phyloP scores from a whole-genome alignment of 2,888 invertebrate genomes.

The Agrochola macilenta region DNA sequence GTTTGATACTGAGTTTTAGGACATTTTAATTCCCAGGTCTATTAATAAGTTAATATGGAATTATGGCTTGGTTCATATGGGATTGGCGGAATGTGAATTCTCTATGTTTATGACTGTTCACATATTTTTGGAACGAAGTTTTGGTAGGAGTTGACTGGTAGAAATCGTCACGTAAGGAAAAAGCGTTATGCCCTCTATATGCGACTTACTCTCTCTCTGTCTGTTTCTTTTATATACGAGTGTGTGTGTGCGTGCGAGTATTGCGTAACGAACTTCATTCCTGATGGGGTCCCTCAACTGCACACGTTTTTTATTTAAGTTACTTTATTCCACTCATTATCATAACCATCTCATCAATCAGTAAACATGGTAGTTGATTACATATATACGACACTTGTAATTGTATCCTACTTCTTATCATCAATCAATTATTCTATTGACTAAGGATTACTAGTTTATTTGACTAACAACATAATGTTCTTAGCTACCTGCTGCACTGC shows the following conservation, averaged over 20 bases:
- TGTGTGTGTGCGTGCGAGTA: too few species aligned
- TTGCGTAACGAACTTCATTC: too few species aligned
- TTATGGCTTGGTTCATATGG: background rate
- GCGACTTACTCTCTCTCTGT: too few species aligned
- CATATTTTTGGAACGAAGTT: background rate
- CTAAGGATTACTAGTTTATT: background rate
- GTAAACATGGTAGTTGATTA: background rate
- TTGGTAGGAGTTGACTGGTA: background rate
- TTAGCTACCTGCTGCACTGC: background rate
- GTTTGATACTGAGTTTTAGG: conserved; percentile 25
- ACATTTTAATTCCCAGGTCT: conserved; percentile 30
- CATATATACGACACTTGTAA: background rate
- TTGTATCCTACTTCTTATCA: background rate
- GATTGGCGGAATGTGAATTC: background rate
- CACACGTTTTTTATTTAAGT: too few species aligned
- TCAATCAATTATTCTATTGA: background rate
- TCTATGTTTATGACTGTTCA: background rate
- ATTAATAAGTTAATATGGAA: conserved; percentile 36
- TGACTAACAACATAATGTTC: background rate
- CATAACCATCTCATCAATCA: background rate
- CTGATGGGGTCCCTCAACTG: too few species aligned
- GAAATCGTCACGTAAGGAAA: background rate
- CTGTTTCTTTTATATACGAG: too few species aligned
- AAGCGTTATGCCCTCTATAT: background rate
- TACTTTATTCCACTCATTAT: background rate